Base-by-base conservation (phyloP, 2,888 invertebrate species). In the Lycaena phlaeas region DNA sequence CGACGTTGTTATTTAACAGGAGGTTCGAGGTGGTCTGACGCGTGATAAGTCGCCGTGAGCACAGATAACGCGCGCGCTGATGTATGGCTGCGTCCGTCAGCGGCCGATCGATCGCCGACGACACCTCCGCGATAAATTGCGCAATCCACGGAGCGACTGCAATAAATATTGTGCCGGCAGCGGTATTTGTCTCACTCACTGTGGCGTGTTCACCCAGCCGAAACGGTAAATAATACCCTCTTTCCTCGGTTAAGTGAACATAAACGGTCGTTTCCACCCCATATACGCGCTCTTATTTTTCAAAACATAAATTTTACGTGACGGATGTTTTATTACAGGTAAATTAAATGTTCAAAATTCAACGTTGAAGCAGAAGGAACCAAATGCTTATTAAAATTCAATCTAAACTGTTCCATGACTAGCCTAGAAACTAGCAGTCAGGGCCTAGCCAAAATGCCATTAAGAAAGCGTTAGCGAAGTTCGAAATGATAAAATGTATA, bases 161-260 rank as follows among this genome's bases (percentile, higher is more conserved):
- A 75, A 84, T 82, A 84, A 82, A 84, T 82, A 79, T 79, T 70
- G 68, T 64, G 68, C 68, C 69, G 61, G 67, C 64, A 61, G 63
- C 67, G 78, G 72, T 75, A 81, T 82, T 82, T 82, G 81, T 84
- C 79, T 81, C 82, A 75, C 81, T 81, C 82, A 76, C 68, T 66
- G 77, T 73, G 78, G 78, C 81, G 77, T 72, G 79, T 70, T 77
- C 81, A 75, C 72, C 81, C 72, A 72, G 70, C 79, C 78, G 81
- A 73, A 82, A 81, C 81, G 78, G 79, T 82, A 82, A 84, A 84
- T 84, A 84, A 81, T 81, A 81, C 79, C 82, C 82, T 81, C 82
- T 78, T 79, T 72, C 76, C 79, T 81, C 81, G 82, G 81, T 84
- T 82, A 84, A 84, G 82, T 84, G 82, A 84, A 81, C 82, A 79